These are phyloP conservation scores for Drosophila tristis DNA, from an alignment of 1,140 invertebrate species.

Conservation along the genomic window DNA sequence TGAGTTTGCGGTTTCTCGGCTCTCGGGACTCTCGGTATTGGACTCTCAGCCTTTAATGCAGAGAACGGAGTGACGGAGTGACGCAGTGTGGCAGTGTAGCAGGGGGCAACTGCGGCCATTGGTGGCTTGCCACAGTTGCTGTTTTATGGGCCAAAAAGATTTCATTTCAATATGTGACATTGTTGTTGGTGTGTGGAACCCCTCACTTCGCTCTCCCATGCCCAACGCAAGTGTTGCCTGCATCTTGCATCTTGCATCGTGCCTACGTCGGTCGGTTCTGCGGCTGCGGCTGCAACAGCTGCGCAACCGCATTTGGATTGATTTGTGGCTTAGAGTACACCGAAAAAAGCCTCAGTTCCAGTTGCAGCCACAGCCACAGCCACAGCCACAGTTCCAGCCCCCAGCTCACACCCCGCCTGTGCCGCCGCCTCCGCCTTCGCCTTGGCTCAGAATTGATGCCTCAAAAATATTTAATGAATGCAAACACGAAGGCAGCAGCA, in stretches of 20 bases:
- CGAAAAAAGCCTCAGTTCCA: constrained; percentile 10
- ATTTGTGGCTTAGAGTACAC: constrained; percentile 72
- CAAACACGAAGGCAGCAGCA: constrained; percentile 43
- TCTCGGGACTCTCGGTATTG: constrained; percentile 27
- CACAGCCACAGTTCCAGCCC: constrained; percentile 1
- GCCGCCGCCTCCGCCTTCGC: background rate
- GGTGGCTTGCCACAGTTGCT: constrained; percentile 49
- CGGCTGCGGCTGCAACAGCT: constrained; percentile 62
- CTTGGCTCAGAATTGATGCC: constrained; percentile 3
- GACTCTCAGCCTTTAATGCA: too few relatives aligned
- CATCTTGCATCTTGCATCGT: constrained; percentile 34
- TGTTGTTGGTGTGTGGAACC: constrained; percentile 29
- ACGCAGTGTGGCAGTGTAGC: too few relatives aligned
- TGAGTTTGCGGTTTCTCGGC: constrained; percentile 71
- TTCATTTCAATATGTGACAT: constrained; percentile 78
- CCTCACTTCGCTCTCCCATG: constrained; percentile 3
- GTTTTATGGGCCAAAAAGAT: constrained; percentile 82
- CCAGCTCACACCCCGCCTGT: constrained; percentile 31
- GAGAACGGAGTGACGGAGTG: too few relatives aligned
- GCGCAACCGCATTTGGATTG: constrained; percentile 83
- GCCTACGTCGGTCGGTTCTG: constrained; percentile 9
- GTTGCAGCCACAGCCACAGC: background rate
- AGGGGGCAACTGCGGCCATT: too few relatives aligned
- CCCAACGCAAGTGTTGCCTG: constrained; percentile 19
- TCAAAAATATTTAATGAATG: constrained; percentile 52